Percentiles rank a stretch among this genome's conserved stretches.
Evolutionary conservation across 2,113 vertebrate species (phyloP).

Genomic region (Lycaon pictus): DNA sequence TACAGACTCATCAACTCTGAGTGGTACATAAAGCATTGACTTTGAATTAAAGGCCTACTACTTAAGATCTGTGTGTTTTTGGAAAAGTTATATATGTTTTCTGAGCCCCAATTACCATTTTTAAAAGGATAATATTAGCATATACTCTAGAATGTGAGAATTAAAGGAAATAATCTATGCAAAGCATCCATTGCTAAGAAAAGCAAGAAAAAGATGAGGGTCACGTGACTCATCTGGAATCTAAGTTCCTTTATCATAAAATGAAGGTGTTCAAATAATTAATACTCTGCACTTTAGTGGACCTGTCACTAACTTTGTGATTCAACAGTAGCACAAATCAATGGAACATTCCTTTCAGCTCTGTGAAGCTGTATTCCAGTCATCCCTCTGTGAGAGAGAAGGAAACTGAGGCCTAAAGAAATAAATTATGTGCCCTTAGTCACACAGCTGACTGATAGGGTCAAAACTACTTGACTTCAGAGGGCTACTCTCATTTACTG

Average conservation of each 20-base stretch:
- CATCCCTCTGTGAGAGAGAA: not conserved
- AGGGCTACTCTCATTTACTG: not conserved
- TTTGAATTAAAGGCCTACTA: not conserved
- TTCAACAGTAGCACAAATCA: not conserved
- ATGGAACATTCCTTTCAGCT: not conserved
- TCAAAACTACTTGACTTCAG: not conserved
- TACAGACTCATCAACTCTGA: not conserved
- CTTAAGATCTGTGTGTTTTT: not conserved
- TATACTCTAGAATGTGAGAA: not conserved
- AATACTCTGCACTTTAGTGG: not conserved
- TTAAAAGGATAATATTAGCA: constrained; percentile 40
- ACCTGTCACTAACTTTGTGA: not conserved
- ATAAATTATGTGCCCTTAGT: not conserved
- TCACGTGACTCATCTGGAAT: not conserved
- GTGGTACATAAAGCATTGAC: not conserved
- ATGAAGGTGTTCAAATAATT: not conserved
- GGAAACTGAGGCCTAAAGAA: not conserved
- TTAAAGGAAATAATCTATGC: constrained; percentile 29
- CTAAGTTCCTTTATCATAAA: not conserved
- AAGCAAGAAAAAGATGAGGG: not conserved
- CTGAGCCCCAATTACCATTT: not conserved
- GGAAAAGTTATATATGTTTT: not conserved
- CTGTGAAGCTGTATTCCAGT: accelerated
- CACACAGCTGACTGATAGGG: not conserved
- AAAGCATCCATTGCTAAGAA: not conserved